Evolutionary conservation across 1,140 invertebrate species (phyloP).

Genomic region (Euborellia annulipes): DNA sequence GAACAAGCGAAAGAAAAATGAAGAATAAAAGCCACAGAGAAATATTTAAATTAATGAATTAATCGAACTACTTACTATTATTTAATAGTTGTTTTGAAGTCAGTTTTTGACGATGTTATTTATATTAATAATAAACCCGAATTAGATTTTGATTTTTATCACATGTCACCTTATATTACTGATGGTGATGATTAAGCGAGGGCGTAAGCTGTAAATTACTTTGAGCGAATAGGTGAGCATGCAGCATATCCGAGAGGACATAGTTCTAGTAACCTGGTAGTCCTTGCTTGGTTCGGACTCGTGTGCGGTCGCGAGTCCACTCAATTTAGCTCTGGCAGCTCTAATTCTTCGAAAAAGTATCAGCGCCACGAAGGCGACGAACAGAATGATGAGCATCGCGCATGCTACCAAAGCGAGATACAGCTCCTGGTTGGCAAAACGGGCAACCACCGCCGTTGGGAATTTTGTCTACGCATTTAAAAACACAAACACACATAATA

Average conservation of each 20-base stretch:
- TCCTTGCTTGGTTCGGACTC: constrained; percentile 84
- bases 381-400: constrained; percentile 46
- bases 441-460: constrained; percentile 31
- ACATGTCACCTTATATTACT: no score
- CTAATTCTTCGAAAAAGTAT: constrained; percentile 58
- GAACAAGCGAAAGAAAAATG: no score
- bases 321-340: constrained; percentile 51
- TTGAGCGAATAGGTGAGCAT: background rate
- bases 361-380: constrained; percentile 47
- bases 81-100: no score
- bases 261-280: constrained; percentile 51
- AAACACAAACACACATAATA: no score
- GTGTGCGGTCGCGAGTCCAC: constrained; percentile 38
- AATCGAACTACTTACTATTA: no score
- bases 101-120: no score
- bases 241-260: background rate
- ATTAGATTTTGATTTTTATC: no score
- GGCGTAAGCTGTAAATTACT: no score
- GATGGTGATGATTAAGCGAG: no score
- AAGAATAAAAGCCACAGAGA: no score
- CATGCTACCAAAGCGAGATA: constrained; percentile 45
- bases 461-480: constrained; percentile 35
- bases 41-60: no score
- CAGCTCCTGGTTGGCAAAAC: constrained; percentile 22
- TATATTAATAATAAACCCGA: no score